phyloP scores from a whole-genome alignment of 2,113 vertebrate genomes.

The Microcebus griseorufus region DNA sequence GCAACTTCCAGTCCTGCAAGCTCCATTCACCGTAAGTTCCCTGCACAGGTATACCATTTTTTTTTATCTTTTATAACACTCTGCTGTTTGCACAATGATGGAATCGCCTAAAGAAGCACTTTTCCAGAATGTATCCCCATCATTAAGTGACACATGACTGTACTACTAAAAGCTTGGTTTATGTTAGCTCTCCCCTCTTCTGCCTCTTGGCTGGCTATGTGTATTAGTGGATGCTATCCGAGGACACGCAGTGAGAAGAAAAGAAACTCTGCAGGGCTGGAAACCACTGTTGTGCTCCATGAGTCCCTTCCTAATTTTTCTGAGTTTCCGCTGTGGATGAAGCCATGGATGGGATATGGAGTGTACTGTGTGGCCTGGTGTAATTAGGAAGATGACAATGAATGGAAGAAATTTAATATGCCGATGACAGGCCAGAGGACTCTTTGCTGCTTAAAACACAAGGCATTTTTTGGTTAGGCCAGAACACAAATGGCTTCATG shows the following conservation, averaged over 20 bases:
- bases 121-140: not conserved
- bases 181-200: not conserved
- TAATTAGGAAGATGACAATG: not conserved
- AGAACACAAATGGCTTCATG: constrained; percentile 1
- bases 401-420: constrained; percentile 18
- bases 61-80: too few species aligned
- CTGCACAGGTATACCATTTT: too few species aligned
- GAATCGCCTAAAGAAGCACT: not conserved
- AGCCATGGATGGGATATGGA: not conserved
- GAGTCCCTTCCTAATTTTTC: not conserved
- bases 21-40: too few species aligned
- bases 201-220: not conserved
- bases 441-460: not conserved
- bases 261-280: not conserved
- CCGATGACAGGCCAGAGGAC: not conserved
- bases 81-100: too few species aligned
- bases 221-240: not conserved
- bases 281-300: not conserved
- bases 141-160: not conserved
- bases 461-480: not conserved
- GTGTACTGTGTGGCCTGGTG: not conserved
- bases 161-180: not conserved
- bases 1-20: too few species aligned
- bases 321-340: not conserved
- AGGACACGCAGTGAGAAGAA: not conserved